A percentile compares a stretch with the other conserved stretches of the same genome.
These are phyloP conservation scores for Ctenopoma kingsleyae DNA, from an alignment of 2,797 vertebrate genomes.

Conservation along the genomic window DNA sequence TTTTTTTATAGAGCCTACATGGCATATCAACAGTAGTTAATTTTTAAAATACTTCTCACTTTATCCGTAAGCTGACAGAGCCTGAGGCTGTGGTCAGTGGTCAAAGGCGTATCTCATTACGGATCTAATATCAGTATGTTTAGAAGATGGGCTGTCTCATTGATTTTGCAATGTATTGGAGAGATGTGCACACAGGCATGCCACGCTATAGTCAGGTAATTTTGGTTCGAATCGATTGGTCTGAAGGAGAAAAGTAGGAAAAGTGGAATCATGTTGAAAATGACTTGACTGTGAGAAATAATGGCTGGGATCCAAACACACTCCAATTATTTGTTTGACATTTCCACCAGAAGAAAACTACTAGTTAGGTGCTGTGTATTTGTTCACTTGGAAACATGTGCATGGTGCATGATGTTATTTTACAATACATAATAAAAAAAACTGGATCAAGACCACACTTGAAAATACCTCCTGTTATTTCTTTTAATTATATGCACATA, in stretches of 20 bases:
- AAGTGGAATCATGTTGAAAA: constrained; percentile 8
- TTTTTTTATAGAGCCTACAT: constrained; percentile 36
- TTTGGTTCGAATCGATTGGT: constrained; percentile 27
- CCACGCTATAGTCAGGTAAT: constrained; percentile 4
- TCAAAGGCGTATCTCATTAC: constrained; percentile 44
- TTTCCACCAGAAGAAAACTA: too few relatives aligned
- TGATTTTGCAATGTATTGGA: constrained; percentile 32
- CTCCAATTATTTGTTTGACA: neutral
- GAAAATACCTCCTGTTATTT: too few relatives aligned
- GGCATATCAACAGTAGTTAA: constrained; percentile 29
- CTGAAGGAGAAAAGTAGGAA: constrained; percentile 21
- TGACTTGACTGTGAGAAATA: neutral
- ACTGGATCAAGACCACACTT: too few relatives aligned
- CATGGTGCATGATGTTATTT: too few relatives aligned
- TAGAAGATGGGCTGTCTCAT: constrained; percentile 30
- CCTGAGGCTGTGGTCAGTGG: neutral
- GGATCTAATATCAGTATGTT: constrained; percentile 33
- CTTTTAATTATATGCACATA: too few relatives aligned
- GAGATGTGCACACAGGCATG: constrained; percentile 10
- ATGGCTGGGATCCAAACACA: neutral
- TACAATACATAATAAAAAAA: too few relatives aligned
- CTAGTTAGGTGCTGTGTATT: neutral
- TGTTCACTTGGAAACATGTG: neutral
- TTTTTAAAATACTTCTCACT: constrained; percentile 29
- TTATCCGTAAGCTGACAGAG: constrained; percentile 14